Evolutionary conservation across 2,797 vertebrate genomes (phyloP).

Genomic region (Poeciliopsis turneri): DNA sequence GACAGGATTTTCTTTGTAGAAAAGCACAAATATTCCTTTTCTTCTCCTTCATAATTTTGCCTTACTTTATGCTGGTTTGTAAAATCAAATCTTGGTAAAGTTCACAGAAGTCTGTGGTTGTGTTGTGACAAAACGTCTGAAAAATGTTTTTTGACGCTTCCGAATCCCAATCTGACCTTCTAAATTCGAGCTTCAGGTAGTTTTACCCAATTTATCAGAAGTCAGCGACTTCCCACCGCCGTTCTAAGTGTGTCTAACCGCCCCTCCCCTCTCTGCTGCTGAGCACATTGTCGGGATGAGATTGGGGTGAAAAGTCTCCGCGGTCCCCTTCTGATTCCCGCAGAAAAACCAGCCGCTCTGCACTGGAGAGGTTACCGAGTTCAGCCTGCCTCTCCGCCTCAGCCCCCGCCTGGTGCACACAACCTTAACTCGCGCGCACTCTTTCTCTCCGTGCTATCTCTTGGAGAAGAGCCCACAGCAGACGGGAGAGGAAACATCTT

Average conservation of each 20-base stretch:
- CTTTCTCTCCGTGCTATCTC: constrained; percentile 50
- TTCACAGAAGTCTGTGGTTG: background rate
- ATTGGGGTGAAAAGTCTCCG: constrained; percentile 71
- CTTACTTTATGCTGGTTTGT: background rate
- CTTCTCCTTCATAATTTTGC: background rate
- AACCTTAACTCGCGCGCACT: constrained; percentile 31
- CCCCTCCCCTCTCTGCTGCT: constrained; percentile 25
- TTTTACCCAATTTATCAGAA: constrained; percentile 34
- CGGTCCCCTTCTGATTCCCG: constrained; percentile 28
- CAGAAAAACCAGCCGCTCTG: constrained; percentile 50
- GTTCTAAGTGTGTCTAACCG: constrained; percentile 24
- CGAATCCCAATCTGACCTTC: background rate
- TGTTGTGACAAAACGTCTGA: background rate
- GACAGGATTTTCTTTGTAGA: background rate
- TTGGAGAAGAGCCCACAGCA: constrained; percentile 58
- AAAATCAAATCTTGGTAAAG: background rate
- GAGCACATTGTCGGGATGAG: constrained; percentile 61
- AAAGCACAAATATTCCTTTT: background rate
- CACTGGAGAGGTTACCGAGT: constrained; percentile 67
- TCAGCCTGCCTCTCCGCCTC: constrained; percentile 57
- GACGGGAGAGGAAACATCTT: constrained; percentile 58
- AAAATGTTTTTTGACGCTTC: background rate
- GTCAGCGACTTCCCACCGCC: constrained; percentile 55
- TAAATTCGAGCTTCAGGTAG: constrained; percentile 41
- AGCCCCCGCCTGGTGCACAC: constrained; percentile 36